phyloP scores from a whole-genome alignment of 2,113 vertebrate species.

The Sterna hirundo region DNA sequence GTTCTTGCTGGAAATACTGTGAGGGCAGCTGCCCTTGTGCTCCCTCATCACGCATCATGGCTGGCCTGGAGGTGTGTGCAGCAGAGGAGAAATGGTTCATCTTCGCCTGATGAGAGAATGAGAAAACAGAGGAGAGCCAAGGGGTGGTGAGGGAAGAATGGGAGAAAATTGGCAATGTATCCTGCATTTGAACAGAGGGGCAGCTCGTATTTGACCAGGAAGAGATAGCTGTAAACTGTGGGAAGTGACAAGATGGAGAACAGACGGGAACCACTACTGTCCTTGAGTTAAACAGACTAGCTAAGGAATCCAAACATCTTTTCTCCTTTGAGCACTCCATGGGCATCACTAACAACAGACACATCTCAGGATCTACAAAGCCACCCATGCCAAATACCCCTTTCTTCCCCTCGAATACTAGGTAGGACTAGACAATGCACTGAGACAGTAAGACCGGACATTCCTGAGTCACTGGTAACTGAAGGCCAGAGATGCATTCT shows the following conservation, averaged over 20 bases:
- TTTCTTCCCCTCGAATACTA: neutral
- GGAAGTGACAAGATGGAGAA: neutral
- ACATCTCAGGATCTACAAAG: neutral
- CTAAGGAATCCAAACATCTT: neutral
- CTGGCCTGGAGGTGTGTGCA: neutral
- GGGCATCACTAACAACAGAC: neutral
- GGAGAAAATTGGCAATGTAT: neutral
- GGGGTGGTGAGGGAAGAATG: neutral
- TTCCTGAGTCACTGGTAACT: neutral
- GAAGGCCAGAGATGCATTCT: neutral
- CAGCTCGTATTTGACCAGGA: neutral
- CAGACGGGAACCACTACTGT: accelerated
- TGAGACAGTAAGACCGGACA: neutral
- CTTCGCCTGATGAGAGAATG: neutral
- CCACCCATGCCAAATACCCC: neutral
- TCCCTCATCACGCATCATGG: accelerated
- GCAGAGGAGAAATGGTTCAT: neutral
- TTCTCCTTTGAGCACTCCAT: neutral
- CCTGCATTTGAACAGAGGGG: neutral
- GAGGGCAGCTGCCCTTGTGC: neutral
- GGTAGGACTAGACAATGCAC: neutral
- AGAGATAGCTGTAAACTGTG: neutral
- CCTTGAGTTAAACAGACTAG: neutral
- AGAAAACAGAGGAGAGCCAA: neutral
- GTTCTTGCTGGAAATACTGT: neutral